Base-by-base conservation (phyloP, 1,140 invertebrate genomes). In the Pseudomyrmex pallidus region DNA sequence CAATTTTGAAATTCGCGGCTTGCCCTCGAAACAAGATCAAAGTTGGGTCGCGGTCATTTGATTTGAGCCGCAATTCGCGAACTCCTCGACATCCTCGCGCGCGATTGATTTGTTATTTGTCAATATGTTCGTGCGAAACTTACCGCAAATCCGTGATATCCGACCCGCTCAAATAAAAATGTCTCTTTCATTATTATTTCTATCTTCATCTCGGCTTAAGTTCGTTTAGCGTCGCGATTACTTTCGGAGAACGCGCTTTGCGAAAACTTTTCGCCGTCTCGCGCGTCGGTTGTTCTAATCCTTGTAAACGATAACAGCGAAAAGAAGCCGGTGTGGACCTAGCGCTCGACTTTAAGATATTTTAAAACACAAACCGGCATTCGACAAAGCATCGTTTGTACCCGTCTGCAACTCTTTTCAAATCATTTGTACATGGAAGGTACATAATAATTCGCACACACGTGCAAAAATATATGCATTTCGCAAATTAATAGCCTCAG, bases 1-100 rank as follows among this genome's bases (percentile, higher is more conserved):
- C 64, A 85, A 85, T 85, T 76, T 68, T 22, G 63, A 66, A 67
- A 84, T 67, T 25, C 78, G 17, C n/a, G 57, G 64, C 66, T 20
- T 22, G 80, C 17, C 54, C 17, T 46, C 25, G 52, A 68, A 84
- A 84, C 72, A 63, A 82, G 72, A 85, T 76, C 59, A 62, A 68
- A 72, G 68, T 76, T 56, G 50, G 57, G 56, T 20, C 52, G 44
- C 35, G 76, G 13, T 8, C 54, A 48, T 70, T 63, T 76, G 13
- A 44, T 25, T 20, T 46, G 48, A 66, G 17, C 25, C 52, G 46
- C 20, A 54, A 35, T 46, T 64, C 73, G 12, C 46, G 22, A 35
- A 22, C 22, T 46, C 44, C 22, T 68, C 63, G 48, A 1, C 9
- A n/a, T 7, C 0, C 22, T 17, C 20, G 2, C 48, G 2, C 12